Evolutionary conservation across 2,888 invertebrate genomes (phyloP).

Genomic region (Epistrophella euchroma): DNA sequence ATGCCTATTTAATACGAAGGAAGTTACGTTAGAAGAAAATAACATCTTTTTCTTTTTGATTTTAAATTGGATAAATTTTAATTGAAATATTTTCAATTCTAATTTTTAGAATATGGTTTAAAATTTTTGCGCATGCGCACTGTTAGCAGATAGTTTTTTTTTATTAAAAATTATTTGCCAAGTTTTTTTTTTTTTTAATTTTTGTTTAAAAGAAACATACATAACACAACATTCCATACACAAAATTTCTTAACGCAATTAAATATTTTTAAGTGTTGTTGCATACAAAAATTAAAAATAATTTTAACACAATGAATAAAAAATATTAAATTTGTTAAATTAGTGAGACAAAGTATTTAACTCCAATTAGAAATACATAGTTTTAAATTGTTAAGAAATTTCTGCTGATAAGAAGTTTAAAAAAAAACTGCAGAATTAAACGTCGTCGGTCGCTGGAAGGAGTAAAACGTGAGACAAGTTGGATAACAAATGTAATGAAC

Average conservation of each 20-base stretch:
- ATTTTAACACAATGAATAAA: neutral
- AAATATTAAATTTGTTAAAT: neutral
- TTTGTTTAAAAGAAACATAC: neutral
- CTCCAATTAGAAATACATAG: too few relatives aligned
- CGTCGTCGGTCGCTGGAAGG: too few relatives aligned
- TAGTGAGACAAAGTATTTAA: too few relatives aligned
- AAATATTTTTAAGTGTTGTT: neutral
- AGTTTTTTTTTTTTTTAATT: neutral
- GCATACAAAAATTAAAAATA: neutral
- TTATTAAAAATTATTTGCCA: neutral
- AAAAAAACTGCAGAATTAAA: too few relatives aligned
- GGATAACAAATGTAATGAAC: too few relatives aligned
- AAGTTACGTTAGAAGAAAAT: neutral
- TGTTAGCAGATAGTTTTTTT: neutral
- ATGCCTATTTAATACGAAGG: too few relatives aligned
- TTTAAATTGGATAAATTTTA: neutral
- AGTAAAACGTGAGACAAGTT: too few relatives aligned
- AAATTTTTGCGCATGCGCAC: constrained; percentile 66
- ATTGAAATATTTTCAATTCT: neutral
- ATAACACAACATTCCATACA: neutral
- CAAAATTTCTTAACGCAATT: neutral
- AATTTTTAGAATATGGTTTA: neutral
- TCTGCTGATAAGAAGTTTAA: too few relatives aligned
- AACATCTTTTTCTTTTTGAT: neutral
- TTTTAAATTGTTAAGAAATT: too few relatives aligned